These are phyloP conservation scores for Brachypteracias leptosomus DNA, from an alignment of 2,113 vertebrate species.

Conservation along the genomic window DNA sequence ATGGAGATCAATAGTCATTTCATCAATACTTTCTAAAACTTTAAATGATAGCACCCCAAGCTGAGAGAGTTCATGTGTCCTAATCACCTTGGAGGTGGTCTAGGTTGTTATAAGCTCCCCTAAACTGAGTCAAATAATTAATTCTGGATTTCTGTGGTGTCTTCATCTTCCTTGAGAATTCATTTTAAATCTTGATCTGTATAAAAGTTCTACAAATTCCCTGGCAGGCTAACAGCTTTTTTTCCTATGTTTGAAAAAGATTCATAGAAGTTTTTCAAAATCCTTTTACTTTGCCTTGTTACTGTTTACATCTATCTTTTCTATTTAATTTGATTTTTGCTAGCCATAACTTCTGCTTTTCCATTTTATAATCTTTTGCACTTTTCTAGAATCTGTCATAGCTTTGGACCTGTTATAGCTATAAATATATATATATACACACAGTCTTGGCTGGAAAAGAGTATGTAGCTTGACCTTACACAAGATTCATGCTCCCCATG, in stretches of 20 bases:
- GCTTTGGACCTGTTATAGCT: neutral
- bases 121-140: neutral
- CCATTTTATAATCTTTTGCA: neutral
- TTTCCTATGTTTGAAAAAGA: neutral
- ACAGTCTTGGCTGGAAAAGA: neutral
- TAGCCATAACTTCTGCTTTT: neutral
- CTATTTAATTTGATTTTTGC: neutral
- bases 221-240: neutral
- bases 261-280: neutral
- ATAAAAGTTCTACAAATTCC: neutral
- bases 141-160: neutral
- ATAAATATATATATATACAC: rapidly evolving
- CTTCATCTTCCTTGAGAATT: neutral
- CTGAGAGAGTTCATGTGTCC: neutral
- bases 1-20: neutral
- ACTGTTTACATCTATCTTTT: neutral
- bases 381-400: neutral
- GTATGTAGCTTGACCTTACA: neutral
- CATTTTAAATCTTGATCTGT: neutral
- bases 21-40: neutral
- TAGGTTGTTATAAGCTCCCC: neutral
- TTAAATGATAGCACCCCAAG: neutral
- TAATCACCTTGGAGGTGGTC: neutral
- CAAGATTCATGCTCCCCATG: neutral
- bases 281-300: neutral